A percentile compares a stretch with the other conserved stretches of the same genome.
These are phyloP conservation scores for Micrasema longulum DNA, from an alignment of 1,140 invertebrate genomes.

Conservation along the genomic window DNA sequence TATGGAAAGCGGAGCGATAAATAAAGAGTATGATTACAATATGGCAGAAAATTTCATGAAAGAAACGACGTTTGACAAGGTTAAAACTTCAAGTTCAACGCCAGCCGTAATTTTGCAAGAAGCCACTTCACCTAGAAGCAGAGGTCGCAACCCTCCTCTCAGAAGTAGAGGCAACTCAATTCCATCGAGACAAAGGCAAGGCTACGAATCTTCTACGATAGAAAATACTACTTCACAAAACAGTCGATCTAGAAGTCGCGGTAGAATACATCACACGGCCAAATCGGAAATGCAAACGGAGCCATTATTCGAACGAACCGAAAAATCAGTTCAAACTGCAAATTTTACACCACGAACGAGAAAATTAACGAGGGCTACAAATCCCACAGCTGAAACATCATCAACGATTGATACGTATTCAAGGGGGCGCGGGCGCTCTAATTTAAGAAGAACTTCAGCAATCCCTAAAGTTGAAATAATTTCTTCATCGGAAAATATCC, in stretches of 20 bases:
- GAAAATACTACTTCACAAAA: conserved; percentile 11
- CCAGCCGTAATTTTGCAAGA: not conserved
- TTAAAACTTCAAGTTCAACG: not conserved
- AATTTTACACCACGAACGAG: conserved; percentile 22
- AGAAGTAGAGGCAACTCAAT: conserved; percentile 6
- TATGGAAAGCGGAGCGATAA: conserved; percentile 46
- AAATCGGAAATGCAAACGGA: conserved; percentile 38
- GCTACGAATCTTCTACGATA: not conserved
- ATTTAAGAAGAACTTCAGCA: conserved; percentile 14
- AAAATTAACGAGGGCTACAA: conserved; percentile 26
- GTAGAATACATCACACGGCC: conserved; percentile 37
- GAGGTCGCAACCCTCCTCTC: conserved; percentile 10
- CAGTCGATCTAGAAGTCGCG: conserved; percentile 22
- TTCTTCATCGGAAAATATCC: not conserved
- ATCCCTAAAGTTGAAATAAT: not conserved
- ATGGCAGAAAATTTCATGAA: conserved; percentile 31
- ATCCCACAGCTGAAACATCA: conserved; percentile 14
- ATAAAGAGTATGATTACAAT: conserved; percentile 29
- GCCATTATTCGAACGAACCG: conserved; percentile 47
- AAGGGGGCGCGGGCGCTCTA: conserved; percentile 16
- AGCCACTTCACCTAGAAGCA: conserved; percentile 13
- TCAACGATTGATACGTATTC: not conserved
- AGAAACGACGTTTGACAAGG: conserved; percentile 19
- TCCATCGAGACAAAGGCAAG: conserved; percentile 10
- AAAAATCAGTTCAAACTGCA: too few species aligned